Evolutionary conservation across 2,797 vertebrate genomes (phyloP).

Genomic region (Glyptemys insculpta): DNA sequence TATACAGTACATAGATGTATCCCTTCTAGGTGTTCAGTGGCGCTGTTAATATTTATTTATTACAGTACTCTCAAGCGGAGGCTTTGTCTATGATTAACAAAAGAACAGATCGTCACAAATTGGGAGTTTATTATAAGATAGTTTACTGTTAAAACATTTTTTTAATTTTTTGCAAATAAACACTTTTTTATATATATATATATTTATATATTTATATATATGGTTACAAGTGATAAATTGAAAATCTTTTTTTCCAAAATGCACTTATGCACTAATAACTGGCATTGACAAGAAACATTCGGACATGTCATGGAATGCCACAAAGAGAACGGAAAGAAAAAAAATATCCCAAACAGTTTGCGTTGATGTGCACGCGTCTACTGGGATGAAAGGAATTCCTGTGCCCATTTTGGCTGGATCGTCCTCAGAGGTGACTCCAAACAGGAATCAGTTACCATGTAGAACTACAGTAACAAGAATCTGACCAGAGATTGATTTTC

Average conservation of each 20-base stretch:
- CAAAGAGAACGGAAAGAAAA: constrained; percentile 53
- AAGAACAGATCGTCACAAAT: constrained; percentile 80
- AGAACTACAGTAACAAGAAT: background rate
- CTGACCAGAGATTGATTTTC: background rate
- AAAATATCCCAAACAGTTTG: background rate
- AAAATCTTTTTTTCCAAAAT: constrained; percentile 77
- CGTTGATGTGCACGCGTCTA: background rate
- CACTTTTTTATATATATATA: constrained; percentile 81
- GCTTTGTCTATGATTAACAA: constrained; percentile 71
- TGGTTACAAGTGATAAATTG: constrained; percentile 83
- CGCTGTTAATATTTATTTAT: constrained; percentile 53
- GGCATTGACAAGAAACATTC: constrained; percentile 69
- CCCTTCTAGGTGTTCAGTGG: constrained; percentile 52
- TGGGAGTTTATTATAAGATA: constrained; percentile 74
- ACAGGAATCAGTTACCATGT: rapidly evolving
- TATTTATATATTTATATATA: constrained; percentile 84
- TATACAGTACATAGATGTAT: constrained; percentile 77
- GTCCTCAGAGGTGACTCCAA: rapidly evolving
- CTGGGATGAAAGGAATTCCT: background rate
- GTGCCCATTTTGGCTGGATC: background rate
- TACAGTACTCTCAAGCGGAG: constrained; percentile 70
- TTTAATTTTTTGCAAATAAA: constrained; percentile 82
- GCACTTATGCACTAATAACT: constrained; percentile 82
- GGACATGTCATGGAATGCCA: constrained; percentile 43
- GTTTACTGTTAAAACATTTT: constrained; percentile 81